Percentiles rank a stretch among this genome's conserved stretches.
Conservation (phyloP, 2,888 invertebrate species). For the Automeris io region DNA sequence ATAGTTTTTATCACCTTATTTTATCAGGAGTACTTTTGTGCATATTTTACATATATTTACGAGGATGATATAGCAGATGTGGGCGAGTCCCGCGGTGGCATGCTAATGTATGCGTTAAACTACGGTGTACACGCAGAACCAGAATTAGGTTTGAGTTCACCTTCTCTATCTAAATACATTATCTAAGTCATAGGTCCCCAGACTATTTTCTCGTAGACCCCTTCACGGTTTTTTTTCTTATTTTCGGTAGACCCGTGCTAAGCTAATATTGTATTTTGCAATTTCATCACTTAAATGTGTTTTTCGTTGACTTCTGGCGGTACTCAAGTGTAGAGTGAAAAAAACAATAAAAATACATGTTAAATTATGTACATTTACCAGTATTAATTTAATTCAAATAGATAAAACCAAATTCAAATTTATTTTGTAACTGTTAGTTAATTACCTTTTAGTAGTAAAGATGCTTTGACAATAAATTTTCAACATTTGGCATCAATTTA, state of each 20-base stretch:
- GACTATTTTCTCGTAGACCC: not conserved
- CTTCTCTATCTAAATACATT: slow-evolving; percentile 6
- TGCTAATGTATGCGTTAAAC: slow-evolving; percentile 52
- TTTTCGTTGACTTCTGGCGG: too few species aligned
- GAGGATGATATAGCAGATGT: slow-evolving; percentile 58
- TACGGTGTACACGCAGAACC: slow-evolving; percentile 32
- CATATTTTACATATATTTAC: slow-evolving; percentile 71
- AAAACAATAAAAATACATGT: too few species aligned
- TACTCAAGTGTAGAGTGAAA: too few species aligned
- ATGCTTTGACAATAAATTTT: too few species aligned
- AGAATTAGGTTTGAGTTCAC: slow-evolving; percentile 12
- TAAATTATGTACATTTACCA: too few species aligned
- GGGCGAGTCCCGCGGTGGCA: slow-evolving; percentile 57
- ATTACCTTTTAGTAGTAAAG: too few species aligned
- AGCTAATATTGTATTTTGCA: too few species aligned
- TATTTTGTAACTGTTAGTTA: too few species aligned
- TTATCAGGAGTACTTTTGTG: slow-evolving; percentile 70
- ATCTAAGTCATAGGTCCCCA: not conserved
- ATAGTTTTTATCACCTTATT: slow-evolving; percentile 70
- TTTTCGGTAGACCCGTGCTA: not conserved
- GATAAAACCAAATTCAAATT: too few species aligned
- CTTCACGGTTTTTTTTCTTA: slow-evolving; percentile 1
- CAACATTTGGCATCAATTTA: too few species aligned
- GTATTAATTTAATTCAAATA: too few species aligned
- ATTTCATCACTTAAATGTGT: too few species aligned